phyloP scores from a whole-genome alignment of 2,888 invertebrate genomes.

The Macrostomum cliftonense region DNA sequence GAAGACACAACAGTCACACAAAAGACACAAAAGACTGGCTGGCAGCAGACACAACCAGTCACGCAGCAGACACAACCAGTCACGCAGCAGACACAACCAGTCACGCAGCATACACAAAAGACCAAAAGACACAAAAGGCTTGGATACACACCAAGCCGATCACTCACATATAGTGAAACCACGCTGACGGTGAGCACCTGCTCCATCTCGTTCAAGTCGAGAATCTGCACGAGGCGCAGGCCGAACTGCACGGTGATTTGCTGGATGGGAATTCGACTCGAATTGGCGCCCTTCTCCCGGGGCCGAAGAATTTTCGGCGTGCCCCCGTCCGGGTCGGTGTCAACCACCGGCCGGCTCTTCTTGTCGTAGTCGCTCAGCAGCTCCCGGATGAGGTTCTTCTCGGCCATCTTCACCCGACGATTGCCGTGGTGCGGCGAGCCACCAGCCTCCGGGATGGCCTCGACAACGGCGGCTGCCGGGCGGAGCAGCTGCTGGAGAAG shows the following conservation, averaged over 20 bases:
- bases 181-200: slow-evolving; percentile 10
- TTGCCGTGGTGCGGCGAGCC: too few species aligned
- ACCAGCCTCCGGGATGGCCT: too few species aligned
- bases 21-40: too few species aligned
- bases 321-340: slow-evolving; percentile 4
- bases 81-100: too few species aligned
- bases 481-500: too few species aligned
- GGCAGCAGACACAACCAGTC: too few species aligned
- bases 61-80: too few species aligned
- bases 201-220: slow-evolving; percentile 12
- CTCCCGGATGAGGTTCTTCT: slow-evolving; percentile 8
- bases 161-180: slow-evolving; percentile 9
- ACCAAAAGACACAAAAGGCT: too few species aligned
- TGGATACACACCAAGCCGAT: too few species aligned
- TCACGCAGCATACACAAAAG: too few species aligned
- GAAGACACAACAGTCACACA: too few species aligned
- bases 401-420: background rate
- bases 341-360: slow-evolving; percentile 8
- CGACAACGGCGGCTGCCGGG: too few species aligned
- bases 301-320: slow-evolving; percentile 2
- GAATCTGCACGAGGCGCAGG: slow-evolving; percentile 7
- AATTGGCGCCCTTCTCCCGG: background rate
- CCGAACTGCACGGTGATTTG: slow-evolving; percentile 10
- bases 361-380: slow-evolving; percentile 10
- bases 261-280: background rate